phyloP scores from a whole-genome alignment of 2,888 invertebrate genomes.

The Eledona agricola region DNA sequence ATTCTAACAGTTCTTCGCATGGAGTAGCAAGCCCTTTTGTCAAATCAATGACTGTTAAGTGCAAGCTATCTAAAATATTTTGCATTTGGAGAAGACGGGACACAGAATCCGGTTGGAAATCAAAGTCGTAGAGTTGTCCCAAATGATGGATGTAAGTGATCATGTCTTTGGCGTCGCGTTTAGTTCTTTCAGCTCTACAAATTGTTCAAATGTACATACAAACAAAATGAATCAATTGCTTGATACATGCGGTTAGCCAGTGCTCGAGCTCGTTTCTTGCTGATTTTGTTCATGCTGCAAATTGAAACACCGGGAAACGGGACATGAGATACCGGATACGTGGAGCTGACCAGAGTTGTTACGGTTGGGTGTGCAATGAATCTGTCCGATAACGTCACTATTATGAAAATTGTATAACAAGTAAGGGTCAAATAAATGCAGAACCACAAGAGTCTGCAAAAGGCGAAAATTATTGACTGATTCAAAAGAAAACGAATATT shows the following conservation, averaged over 20 bases:
- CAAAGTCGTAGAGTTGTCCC: conserved; percentile 46
- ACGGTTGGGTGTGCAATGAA: conserved; percentile 55
- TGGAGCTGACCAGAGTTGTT: conserved; percentile 62
- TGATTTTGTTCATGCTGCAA: conserved; percentile 69
- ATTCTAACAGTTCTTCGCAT: conserved; percentile 12
- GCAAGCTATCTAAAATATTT: conserved; percentile 34
- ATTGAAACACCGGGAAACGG: conserved; percentile 71
- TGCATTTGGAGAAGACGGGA: conserved; percentile 21
- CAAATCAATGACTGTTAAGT: not conserved
- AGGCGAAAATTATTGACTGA: no score
- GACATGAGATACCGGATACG: conserved; percentile 66
- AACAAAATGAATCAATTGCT: no score
- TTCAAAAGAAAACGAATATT: no score
- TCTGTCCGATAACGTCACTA: conserved; percentile 1
- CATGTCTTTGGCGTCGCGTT: conserved; percentile 29
- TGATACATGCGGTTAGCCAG: conserved; percentile 46
- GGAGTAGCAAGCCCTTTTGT: conserved; percentile 40
- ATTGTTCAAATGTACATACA: not conserved
- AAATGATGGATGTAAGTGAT: conserved; percentile 41
- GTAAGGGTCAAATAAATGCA: not conserved
- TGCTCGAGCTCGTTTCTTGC: conserved; percentile 57
- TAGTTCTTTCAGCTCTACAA: conserved; percentile 5
- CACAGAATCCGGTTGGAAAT: conserved; percentile 37
- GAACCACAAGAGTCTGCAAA: no score
- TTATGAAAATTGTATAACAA: not conserved